These are phyloP conservation scores for Sula dactylatra DNA, from an alignment of 2,113 vertebrate genomes.

Conservation along the genomic window DNA sequence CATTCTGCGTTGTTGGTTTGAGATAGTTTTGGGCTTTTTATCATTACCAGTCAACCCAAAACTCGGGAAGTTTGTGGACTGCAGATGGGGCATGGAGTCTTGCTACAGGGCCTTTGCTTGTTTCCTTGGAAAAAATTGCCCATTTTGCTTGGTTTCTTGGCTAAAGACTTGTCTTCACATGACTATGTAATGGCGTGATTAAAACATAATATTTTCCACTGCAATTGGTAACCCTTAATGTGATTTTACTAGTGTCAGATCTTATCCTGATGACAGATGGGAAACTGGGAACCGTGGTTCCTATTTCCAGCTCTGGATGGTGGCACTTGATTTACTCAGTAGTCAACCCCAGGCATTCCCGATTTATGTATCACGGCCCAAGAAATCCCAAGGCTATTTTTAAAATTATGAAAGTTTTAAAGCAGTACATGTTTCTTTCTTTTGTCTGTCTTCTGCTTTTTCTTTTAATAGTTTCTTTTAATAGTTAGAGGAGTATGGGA, in stretches of 20 bases:
- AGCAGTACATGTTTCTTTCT: background rate
- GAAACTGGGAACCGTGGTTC: background rate
- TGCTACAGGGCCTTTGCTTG: background rate
- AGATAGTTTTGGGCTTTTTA: background rate
- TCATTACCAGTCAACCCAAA: background rate
- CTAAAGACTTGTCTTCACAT: conserved; percentile 18
- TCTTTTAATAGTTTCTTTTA: background rate
- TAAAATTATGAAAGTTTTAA: background rate
- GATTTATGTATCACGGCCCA: background rate
- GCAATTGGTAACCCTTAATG: conserved; percentile 8
- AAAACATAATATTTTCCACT: conserved; percentile 46
- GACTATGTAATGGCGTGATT: background rate
- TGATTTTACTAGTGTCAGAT: conserved; percentile 51
- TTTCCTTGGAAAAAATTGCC: background rate
- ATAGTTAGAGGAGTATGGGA: background rate
- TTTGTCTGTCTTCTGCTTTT: background rate
- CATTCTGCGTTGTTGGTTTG: background rate
- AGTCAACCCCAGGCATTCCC: background rate
- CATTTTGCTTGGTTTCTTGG: conserved; percentile 12
- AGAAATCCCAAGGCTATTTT: background rate
- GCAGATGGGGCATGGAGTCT: background rate
- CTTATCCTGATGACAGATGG: conserved; percentile 34
- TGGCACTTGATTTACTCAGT: conserved; percentile 1
- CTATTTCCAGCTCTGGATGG: background rate
- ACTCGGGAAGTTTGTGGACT: background rate